Evolutionary conservation across 2,113 vertebrate genomes (phyloP).

Genomic region (Clarias macrocephalus): DNA sequence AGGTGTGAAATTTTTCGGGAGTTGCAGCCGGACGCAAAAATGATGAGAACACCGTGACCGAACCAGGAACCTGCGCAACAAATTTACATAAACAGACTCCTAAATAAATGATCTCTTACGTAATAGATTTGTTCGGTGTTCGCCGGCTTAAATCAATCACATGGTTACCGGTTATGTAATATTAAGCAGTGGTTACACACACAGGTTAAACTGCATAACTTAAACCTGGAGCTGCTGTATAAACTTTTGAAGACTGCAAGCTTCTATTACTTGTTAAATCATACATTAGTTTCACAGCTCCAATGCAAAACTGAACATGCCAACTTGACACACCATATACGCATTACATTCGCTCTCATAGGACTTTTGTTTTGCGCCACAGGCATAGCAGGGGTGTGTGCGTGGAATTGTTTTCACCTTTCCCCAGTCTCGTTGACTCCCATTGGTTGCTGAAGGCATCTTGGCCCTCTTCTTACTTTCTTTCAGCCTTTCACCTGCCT

Average conservation of each 20-base stretch:
- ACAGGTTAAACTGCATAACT: background rate
- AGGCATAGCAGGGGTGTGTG: background rate
- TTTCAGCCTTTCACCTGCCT: conserved; percentile 95
- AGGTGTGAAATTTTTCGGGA: background rate
- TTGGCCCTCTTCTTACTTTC: conserved; percentile 99
- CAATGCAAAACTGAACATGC: background rate
- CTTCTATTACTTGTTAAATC: background rate
- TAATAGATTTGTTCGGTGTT: background rate
- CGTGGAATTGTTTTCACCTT: conserved; percentile 78
- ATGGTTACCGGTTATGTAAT: background rate
- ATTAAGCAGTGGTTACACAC: background rate
- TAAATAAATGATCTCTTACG: background rate
- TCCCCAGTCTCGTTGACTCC: conserved; percentile 98
- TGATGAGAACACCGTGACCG: background rate
- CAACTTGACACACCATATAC: background rate
- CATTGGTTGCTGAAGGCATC: conserved; percentile 97
- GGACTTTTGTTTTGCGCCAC: background rate
- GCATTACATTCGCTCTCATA: background rate
- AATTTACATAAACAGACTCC: no score
- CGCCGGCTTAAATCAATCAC: conserved; percentile 5
- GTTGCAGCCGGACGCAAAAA: background rate
- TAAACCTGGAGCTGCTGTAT: background rate
- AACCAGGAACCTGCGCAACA: background rate
- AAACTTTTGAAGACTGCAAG: background rate
- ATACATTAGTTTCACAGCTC: background rate